These are phyloP conservation scores for Dallia pectoralis DNA, from an alignment of 2,797 vertebrate species.

Conservation along the genomic window DNA sequence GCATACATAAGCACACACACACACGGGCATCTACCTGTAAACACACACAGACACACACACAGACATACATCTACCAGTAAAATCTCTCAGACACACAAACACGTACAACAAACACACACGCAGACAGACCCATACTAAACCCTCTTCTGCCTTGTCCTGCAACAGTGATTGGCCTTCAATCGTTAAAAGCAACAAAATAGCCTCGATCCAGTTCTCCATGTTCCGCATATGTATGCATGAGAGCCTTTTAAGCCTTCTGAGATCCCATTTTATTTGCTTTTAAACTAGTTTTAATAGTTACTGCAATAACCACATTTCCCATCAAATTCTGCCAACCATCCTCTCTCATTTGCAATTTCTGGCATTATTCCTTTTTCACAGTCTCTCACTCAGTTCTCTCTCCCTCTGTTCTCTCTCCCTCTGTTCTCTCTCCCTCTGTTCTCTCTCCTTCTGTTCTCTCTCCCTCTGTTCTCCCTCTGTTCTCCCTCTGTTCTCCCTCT, in stretches of 20 bases:
- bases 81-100: too few relatives aligned
- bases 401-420: slow-evolving; percentile 2
- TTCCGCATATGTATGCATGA: slow-evolving; percentile 30
- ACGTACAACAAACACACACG: too few relatives aligned
- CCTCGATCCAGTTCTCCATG: slow-evolving; percentile 6
- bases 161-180: slow-evolving; percentile 20
- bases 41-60: too few relatives aligned
- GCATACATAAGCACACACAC: not conserved
- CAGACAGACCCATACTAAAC: not conserved
- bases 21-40: too few relatives aligned
- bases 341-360: slow-evolving; percentile 16
- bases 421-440: slow-evolving; percentile 13
- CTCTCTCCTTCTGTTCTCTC: slow-evolving; percentile 13
- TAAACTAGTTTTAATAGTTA: slow-evolving; percentile 59
- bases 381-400: not conserved
- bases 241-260: slow-evolving; percentile 31
- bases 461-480: not conserved
- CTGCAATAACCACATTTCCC: slow-evolving; percentile 67
- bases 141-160: slow-evolving; percentile 8
- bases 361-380: slow-evolving; percentile 21
- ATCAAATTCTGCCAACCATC: slow-evolving; percentile 59
- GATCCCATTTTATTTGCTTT: slow-evolving; percentile 56
- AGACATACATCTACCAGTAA: too few relatives aligned
- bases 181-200: too few relatives aligned
- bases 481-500: not conserved